Evolutionary conservation across 2,113 vertebrate species (phyloP).

Genomic region (Oncorhynchus gorbuscha): DNA sequence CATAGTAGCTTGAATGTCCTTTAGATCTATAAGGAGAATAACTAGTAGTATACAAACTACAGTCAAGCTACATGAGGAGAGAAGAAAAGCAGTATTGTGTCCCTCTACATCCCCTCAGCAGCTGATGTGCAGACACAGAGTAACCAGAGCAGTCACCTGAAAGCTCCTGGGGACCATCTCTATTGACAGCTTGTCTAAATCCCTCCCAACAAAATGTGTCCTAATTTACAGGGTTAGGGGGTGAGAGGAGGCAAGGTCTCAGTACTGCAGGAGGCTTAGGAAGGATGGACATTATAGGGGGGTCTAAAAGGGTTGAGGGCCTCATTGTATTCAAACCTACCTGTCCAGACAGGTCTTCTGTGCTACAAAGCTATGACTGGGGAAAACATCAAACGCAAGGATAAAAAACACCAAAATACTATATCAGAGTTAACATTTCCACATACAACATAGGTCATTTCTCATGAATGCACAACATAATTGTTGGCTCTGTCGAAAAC

Average conservation of each 20-base stretch:
- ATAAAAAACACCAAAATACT: background rate
- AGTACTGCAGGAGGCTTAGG: background rate
- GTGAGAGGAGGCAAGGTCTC: background rate
- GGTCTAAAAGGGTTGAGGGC: background rate
- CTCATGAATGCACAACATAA: background rate
- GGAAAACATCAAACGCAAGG: background rate
- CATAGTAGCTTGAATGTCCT: background rate
- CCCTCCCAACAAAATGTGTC: constrained; percentile 18
- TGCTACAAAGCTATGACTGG: background rate
- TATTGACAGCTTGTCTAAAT: constrained; percentile 17
- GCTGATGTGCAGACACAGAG: constrained; percentile 7
- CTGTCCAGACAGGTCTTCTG: background rate
- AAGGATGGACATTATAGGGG: background rate
- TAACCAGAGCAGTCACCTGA: constrained; percentile 10
- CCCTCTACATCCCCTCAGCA: background rate
- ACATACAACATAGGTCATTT: background rate
- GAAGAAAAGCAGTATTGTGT: constrained; percentile 25
- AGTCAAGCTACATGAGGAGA: background rate
- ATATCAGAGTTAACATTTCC: background rate
- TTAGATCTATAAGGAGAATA: background rate
- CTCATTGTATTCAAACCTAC: background rate
- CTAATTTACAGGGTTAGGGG: constrained; percentile 11
- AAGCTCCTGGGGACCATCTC: background rate
- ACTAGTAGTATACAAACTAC: background rate
- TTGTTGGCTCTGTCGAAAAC: background rate